Evolutionary conservation across 2,888 invertebrate genomes (phyloP), one percentile per base, ranked within the genome.

Genomic region (Calephelis perditalis): DNA sequence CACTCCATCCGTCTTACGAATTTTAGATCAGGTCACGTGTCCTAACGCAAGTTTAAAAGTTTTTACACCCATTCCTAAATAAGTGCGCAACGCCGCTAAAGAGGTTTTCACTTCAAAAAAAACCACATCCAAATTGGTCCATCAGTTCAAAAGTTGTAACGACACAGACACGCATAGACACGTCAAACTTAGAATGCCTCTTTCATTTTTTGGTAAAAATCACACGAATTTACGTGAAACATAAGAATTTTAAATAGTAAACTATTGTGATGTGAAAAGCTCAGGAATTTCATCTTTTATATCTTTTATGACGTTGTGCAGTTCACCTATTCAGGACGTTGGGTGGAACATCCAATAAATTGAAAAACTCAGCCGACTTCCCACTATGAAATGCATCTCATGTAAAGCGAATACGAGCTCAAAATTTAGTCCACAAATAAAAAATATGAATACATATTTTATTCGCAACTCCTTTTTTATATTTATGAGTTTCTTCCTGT

Each of bases 321-420:
- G 40, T 59, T 35, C 59, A 12, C 11, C 26, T 52, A 36, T 52
- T 36, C 55, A 57, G 55, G 37, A 47, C 37, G 36, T 58, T 59
- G 59, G 36, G 45, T 55, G 45, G 46, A 59, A 55, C 44, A 45
- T 55, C 45, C 59, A 59, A 59, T 59, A 59, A 55, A 59, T 59
- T 59, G 55, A 59, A 59, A 59, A 59, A 55, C 55, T 55, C 44
- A 10, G 45, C 59, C 44, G 55, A 12, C 55, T 59, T 55, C 36
- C 54, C 54, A 36, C 52, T 37, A 36, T 47, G 36, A 37, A 37
- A 36, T 36, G 44, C 44, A 45, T 59, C 54, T 54, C 59, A 59
- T 59, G 59, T 54, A 59, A 54, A 59, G 43, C 52, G 54, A 44
- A 59, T 55, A 45, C 54, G 47, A 47, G 47, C 15, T 47, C 12